phyloP scores from a whole-genome alignment of 1,140 invertebrate genomes.

The Brachionus paranguensis region DNA sequence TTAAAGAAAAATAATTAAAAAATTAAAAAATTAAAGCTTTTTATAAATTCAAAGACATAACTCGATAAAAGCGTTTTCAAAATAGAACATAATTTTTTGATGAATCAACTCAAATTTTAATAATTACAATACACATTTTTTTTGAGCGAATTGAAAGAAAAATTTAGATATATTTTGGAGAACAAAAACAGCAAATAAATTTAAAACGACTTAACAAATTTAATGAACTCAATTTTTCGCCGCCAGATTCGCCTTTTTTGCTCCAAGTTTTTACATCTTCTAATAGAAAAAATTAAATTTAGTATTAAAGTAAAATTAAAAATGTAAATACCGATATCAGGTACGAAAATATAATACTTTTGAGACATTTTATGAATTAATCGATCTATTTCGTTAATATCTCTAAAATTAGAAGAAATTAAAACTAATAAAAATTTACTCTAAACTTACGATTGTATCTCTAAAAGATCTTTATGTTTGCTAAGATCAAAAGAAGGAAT shows the following conservation, averaged over 20 bases:
- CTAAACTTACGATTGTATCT: background rate
- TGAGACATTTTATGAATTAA: slow-evolving; percentile 2
- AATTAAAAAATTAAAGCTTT: background rate
- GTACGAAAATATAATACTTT: slow-evolving; percentile 38
- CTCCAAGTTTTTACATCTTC: slow-evolving; percentile 6
- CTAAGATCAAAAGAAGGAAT: background rate
- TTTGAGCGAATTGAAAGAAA: background rate
- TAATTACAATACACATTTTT: background rate
- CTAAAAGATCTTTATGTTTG: background rate
- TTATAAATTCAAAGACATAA: background rate
- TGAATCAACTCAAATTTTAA: background rate
- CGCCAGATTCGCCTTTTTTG: background rate
- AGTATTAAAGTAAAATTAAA: background rate
- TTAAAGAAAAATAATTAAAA: background rate
- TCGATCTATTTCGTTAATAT: slow-evolving; percentile 22
- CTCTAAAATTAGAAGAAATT: background rate
- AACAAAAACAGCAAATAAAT: slow-evolving; percentile 36
- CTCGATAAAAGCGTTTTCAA: background rate
- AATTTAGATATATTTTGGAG: slow-evolving; percentile 25
- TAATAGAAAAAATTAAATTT: background rate
- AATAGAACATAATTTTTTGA: no score
- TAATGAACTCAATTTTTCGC: background rate
- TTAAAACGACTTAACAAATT: slow-evolving; percentile 12
- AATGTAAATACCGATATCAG: background rate
- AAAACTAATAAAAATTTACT: background rate